Conservation (phyloP, 2,113 vertebrate species). For the Macaca fascicularis region T2T-MFA8v1.1 NC_088392.1:78861501-78862000, state of each 20-base stretch:
- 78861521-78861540: not conserved
- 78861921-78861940: no score
- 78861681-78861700: not conserved
- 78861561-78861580: not conserved
- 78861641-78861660: not conserved
- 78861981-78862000: no score
- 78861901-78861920: no score
- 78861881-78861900: no score
- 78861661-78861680: not conserved
- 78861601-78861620: no score
- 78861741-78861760: not conserved
- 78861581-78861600: not conserved
- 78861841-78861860: no score
- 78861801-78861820: not conserved
- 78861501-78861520: not conserved
- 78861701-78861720: not conserved
- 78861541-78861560: not conserved
- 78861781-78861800: not conserved
- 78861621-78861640: not conserved
- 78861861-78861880: no score
- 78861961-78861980: no score
- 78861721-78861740: no score
- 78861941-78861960: no score
- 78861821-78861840: not conserved
- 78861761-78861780: not conserved